These are phyloP conservation scores for Crossaster papposus DNA, from an alignment of 53 echinoderm and acorn worm genomes.

Conservation along the genomic window DNA sequence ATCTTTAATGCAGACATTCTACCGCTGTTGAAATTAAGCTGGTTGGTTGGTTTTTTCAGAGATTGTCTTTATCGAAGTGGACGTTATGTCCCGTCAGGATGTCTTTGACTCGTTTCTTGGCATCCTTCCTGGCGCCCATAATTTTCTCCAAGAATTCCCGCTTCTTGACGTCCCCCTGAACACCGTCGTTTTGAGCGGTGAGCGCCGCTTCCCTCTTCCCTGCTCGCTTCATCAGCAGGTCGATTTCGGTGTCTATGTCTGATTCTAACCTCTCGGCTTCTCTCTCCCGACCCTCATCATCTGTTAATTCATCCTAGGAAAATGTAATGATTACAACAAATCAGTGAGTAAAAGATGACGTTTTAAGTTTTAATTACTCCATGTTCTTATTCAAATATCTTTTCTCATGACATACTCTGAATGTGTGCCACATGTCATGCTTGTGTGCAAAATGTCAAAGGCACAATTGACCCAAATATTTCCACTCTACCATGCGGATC, in stretches of 20 bases:
- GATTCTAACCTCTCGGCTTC: neutral
- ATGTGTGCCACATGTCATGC: too few relatives aligned
- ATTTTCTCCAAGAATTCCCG: neutral
- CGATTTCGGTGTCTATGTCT: slow-evolving; percentile 1
- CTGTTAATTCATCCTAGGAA: neutral
- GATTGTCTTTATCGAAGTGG: slow-evolving; percentile 23
- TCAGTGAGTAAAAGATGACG: too few relatives aligned
- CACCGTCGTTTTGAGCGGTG: too few relatives aligned
- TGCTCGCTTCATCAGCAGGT: neutral
- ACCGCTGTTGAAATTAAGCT: neutral
- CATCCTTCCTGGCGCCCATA: neutral
- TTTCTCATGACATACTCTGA: too few relatives aligned
- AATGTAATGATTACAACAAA: neutral
- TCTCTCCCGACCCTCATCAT: neutral
- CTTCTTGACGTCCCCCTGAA: neutral
- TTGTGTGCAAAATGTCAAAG: too few relatives aligned
- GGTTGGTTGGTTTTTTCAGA: too few relatives aligned
- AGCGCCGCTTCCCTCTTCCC: neutral
- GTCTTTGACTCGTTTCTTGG: slow-evolving; percentile 30
- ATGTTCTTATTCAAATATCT: too few relatives aligned
- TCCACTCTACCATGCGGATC: too few relatives aligned
- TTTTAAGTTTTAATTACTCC: too few relatives aligned
- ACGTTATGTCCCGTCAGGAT: slow-evolving; percentile 10
- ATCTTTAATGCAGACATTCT: neutral
- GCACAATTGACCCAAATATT: too few relatives aligned